Evolutionary conservation across 2,797 vertebrate genomes (phyloP), one percentile per base, ranked within the genome.

Genomic region (Zenarchopterus dispar): DNA sequence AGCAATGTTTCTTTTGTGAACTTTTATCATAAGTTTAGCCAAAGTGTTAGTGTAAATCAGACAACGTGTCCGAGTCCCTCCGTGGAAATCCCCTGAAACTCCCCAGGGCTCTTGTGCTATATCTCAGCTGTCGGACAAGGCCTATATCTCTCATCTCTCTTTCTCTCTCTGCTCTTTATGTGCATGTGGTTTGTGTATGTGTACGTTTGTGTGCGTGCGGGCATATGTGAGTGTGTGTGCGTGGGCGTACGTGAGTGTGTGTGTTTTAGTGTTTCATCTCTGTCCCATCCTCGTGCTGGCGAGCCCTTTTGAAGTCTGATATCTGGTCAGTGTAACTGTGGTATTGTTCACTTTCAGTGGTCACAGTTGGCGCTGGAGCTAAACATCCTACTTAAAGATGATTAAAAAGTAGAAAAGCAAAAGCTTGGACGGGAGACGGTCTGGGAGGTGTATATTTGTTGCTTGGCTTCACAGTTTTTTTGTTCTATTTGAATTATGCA

Each of bases 31-130:
- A 88, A 88, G 87, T 91, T 91, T 91, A 89, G 86, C 87, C 88
- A 89, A 88, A 88, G 88, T 88, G 87, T 91, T 88, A 78, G 86
- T 84, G 88, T 91, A 91, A 90, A 90, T 91, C 90, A 90, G 88
- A 77, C 70, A 73, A 84, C 63, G 86, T 90, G 90, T 89, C 88
- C 75, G 45, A 86, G 75, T 87, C 82, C 80, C 90, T 86, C 19
- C n/a, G 74, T 91, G 90, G 90, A 89, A 90, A 90, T 87, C 90
- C 90, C 88, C 90, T 87, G 82, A 90, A 91, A 85, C 81, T 89
- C 88, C 90, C 85, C 82, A 82, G 81, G 71, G 86, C 82, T 79
- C 79, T 81, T 13, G 81, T 86, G 78, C 87, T 85, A 84, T 82
- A 88, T 88, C 86, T 90, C 85, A 89, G 78, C 90, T 91, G 90